Evolutionary conservation across 2,797 vertebrate species (phyloP).

Genomic region (Propithecus perrieri): DNA sequence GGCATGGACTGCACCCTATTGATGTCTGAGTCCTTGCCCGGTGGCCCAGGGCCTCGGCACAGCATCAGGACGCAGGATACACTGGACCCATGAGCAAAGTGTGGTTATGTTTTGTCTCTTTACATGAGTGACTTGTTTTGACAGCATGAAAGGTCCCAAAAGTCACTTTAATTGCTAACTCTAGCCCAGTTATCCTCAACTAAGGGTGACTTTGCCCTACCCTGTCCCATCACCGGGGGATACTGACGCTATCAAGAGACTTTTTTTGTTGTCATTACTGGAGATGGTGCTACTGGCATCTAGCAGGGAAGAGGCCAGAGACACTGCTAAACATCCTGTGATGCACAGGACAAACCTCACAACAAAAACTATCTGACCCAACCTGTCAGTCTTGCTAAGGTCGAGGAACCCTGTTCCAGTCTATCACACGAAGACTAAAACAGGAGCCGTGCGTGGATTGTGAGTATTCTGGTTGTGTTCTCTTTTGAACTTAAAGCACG

Average conservation of each 20-base stretch:
- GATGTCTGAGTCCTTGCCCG: not conserved
- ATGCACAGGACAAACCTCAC: not conserved
- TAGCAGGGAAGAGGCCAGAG: accelerated
- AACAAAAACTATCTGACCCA: not conserved
- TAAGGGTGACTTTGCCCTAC: not conserved
- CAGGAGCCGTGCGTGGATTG: not conserved
- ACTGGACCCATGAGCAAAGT: not conserved
- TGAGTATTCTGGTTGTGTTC: not conserved
- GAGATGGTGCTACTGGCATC: not conserved
- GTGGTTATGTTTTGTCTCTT: not conserved
- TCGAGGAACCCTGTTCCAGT: not conserved
- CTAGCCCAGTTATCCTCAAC: not conserved
- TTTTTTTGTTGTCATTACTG: not conserved
- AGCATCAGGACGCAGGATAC: not conserved
- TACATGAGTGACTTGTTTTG: not conserved
- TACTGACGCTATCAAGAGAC: not conserved
- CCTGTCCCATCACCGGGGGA: too few relatives aligned
- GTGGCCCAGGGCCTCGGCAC: not conserved
- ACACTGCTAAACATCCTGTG: not conserved
- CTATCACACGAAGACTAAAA: not conserved
- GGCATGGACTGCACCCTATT: not conserved
- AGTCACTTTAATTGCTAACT: not conserved
- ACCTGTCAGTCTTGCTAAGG: not conserved
- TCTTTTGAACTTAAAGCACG: not conserved
- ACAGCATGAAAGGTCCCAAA: not conserved